Base-by-base conservation (phyloP, 2,797 vertebrate species). In the Labeo calbasu region DNA sequence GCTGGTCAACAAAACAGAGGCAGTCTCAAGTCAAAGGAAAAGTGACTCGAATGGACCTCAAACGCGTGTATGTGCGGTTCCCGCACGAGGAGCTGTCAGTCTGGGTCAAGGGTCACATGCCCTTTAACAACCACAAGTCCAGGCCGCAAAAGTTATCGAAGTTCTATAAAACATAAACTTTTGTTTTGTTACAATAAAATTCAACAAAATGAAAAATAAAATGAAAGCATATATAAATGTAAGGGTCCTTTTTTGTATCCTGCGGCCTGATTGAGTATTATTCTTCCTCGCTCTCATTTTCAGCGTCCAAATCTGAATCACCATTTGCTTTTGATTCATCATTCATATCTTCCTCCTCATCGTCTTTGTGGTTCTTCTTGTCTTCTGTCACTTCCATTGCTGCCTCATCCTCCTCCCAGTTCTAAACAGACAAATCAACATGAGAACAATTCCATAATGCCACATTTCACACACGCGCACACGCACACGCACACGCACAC, bases 211-310 rank as follows among this genome's bases (percentile, higher is more conserved):
- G 92, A 95, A 94, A 94, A 95, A 94, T 95, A 94, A 95, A 95
- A 95, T 89, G 89, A 93, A 94, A 94, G 91, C 92, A 94, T 91
- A 94, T 93, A 94, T 93, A 94, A 94, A 93, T 93, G 91, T 93
- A 87, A 90, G 86, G 63, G 92, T 94, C 92, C 91, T 83, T 91
- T 89, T 73, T 43, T 82, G 2, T 81, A 82, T 89, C 84, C 83
- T 32, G 25, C 86, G 76, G 80, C 65, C 82, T 79, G 59, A 21
- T 83, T 83, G 80, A 88, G 84, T 79, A 85, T 95, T 94, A 98
- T 91, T 99, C 97, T 90, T 99, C 97, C 93, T 99, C 98, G 46
- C 98, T 99, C 93, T 97, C 97, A 2, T 98, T 98, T 85, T 95
- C 98, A 17, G 95, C 96, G 84, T 99, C 98, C 93, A 96, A 94